Base-by-base conservation (phyloP, 1,140 invertebrate species). In the Platyscapa corneri region DNA sequence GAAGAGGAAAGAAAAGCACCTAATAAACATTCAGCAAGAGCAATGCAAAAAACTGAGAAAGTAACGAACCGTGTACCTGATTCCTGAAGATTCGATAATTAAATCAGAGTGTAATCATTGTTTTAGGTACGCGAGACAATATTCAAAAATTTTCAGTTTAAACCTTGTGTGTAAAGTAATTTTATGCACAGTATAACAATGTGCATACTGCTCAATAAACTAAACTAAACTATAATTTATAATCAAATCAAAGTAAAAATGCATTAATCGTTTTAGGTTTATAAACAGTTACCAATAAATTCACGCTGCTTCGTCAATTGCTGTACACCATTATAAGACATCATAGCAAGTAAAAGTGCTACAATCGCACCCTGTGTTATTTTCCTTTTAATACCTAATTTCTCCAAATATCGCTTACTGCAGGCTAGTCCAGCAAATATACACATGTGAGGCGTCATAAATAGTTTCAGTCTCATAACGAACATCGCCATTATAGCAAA, bases 381-480 rank as follows among this genome's bases (percentile, higher is more conserved):
- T 84, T 91, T 88, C 14, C 72, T 89, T 72, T 89, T 93, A 23
- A 93, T 74, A 39, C 91, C 92, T 42, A 93, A 75, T 89, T 93
- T 92, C 16, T 89, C 89, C 18, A 93, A 86, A 81, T 94, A 93
- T 82, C 89, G 88, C 79, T 88, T 91, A 53, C 92, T 94, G 16
- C 95, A 94, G 1, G 95, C 89, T 10, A 97, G 88, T 2, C 96
- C 95, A 6, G 95, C 93, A 5, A 97, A 90, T 23, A 97, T 92
- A 88, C 97, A 97, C 84, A 98, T 91, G 88, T 97, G 97, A 14
- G 97, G 97, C 1, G 96, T 96, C 91, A 97, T 95, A 90, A 98
- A 96, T 32, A 98, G 89, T 91, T 98, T 98, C 64, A 98, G 90
- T 89, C 97, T 94, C 97, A 98, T 98, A 14, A 98, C 95, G 18